A percentile compares a stretch with the other conserved stretches of the same genome.
Evolutionary conservation across 2,113 vertebrate genomes (phyloP).

Genomic region (Acanthochromis polyacanthus): DNA sequence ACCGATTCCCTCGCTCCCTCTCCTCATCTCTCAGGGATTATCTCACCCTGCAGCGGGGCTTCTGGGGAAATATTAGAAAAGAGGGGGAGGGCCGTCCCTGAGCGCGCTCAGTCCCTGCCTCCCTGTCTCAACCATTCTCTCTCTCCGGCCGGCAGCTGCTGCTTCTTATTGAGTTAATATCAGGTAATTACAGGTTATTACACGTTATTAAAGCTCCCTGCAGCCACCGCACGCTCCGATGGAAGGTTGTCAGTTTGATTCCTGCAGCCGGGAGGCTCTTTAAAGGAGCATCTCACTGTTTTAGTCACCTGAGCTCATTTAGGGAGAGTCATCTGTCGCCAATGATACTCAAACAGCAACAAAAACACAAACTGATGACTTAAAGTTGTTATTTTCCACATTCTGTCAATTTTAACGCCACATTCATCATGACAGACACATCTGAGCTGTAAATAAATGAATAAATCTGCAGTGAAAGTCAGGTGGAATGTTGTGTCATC

Average conservation of each 20-base stretch:
- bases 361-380: no score
- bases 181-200: slow-evolving; percentile 60
- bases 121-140: neutral
- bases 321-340: neutral
- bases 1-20: slow-evolving; percentile 59
- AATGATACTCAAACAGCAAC: no score
- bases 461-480: no score
- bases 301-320: neutral
- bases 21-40: slow-evolving; percentile 81
- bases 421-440: no score
- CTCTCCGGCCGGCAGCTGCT: slow-evolving; percentile 16
- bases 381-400: no score
- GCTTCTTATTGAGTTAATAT: slow-evolving; percentile 66
- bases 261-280: neutral
- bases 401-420: no score
- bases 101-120: neutral
- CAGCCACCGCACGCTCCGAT: no score
- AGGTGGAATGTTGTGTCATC: no score
- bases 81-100: slow-evolving; percentile 25
- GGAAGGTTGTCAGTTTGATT: slow-evolving; percentile 24
- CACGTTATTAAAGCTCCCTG: slow-evolving; percentile 42
- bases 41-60: slow-evolving; percentile 55
- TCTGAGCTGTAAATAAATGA: no score
- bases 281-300: no score
- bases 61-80: slow-evolving; percentile 79